Evolutionary conservation across 2,113 vertebrate genomes (phyloP), one percentile per base, ranked within the genome.

Genomic region (Lamprotornis superbus): DNA sequence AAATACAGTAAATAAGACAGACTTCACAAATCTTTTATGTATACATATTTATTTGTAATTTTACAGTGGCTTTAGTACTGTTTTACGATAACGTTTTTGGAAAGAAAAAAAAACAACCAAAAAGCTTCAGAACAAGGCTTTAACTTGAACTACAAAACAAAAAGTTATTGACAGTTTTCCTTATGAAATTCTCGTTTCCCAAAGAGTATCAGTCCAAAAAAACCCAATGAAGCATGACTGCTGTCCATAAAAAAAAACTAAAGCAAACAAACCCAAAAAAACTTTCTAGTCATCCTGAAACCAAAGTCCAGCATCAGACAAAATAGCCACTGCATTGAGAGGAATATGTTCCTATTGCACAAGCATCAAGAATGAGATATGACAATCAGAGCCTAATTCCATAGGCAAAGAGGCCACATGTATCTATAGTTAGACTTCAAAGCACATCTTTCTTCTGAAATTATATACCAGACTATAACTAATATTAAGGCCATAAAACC

Each of bases 301-400:
- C 87, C 50, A 93, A 76, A 87, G 81, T 93, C 84, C 92, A 96
- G 94, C 95, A 95, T 78, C 89, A 90, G 89, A 96, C 74, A 93
- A 85, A 94, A 94, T 21, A 88, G 82, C 95, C 93, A 95, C 93
- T 90, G 96, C 94, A 71, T 19, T 19, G 70, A 64, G 94, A 93
- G 95, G 94, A 97, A 92, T 91, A 78, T 39, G 85, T 97, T 83
- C 88, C 94, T 97, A 97, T 97, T 97, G 97, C 97, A 97, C 96
- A 96, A 96, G 96, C 95, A 83, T 52, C 6, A 5, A 97, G 89
- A 89, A 92, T 76, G 91, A 95, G 91, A 94, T 73, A 87, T 77
- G 83, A 92, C 96, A 95, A 93, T 96, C 95, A 94, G 91, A 92
- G 94, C 91, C 93, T 53, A 82, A 76, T 92, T 68, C 63, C 85